Conservation (phyloP, 2,113 vertebrate species). For the Struthio camelus region DNA sequence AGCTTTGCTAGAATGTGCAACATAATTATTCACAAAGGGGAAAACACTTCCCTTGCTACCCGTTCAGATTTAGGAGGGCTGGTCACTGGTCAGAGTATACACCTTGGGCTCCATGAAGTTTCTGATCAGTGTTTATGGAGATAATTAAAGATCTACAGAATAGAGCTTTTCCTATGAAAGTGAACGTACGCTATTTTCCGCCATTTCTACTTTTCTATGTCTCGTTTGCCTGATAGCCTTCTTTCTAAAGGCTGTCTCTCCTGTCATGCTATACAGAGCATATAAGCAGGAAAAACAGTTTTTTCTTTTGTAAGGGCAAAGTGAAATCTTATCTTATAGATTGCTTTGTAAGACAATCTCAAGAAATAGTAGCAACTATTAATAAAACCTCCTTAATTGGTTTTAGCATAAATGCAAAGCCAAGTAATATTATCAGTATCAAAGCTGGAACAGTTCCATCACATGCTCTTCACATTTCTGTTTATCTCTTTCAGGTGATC, state of each 20-base stretch:
- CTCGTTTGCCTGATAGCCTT: background rate
- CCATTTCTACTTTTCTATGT: background rate
- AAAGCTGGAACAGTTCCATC: conserved; percentile 43
- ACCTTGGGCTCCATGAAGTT: background rate
- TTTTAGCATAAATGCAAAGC: conserved; percentile 31
- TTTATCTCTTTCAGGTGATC: conserved; percentile 50
- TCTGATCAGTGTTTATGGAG: background rate
- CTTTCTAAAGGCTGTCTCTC: background rate
- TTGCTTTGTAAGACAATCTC: background rate
- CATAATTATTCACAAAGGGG: background rate
- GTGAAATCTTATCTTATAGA: background rate
- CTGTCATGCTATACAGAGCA: background rate
- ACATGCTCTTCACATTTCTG: background rate
- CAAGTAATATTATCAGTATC: conserved; percentile 13
- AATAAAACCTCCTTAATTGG: conserved; percentile 25
- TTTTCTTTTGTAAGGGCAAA: background rate
- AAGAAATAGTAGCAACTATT: background rate
- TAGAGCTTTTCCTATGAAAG: background rate
- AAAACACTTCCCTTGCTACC: background rate
- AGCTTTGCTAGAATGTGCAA: background rate
- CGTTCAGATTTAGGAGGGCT: background rate
- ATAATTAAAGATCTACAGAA: background rate
- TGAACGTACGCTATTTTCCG: background rate
- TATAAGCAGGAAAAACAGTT: background rate
- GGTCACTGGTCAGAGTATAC: background rate